A percentile compares a stretch with the other conserved stretches of the same genome.
These are phyloP conservation scores for Nymphalis urticae DNA, from an alignment of 2,888 invertebrate genomes.

Conservation along the genomic window DNA sequence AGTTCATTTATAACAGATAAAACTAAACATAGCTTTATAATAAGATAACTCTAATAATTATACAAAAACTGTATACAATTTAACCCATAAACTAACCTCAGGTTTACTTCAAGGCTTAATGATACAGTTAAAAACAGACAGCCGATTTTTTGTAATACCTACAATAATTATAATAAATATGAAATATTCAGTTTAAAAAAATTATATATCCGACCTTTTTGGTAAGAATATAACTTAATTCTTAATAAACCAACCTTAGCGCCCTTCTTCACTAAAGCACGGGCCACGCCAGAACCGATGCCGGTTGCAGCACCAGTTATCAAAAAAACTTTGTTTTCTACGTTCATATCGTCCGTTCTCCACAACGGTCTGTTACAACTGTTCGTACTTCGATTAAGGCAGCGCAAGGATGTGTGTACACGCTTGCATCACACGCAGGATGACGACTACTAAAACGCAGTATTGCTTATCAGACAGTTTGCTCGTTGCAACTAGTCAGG, in stretches of 20 bases:
- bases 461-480: background rate
- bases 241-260: conserved; percentile 53
- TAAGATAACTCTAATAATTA: too few species aligned
- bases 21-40: too few species aligned
- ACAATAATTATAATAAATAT: too few species aligned
- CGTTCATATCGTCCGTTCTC: conserved; percentile 42
- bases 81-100: too few species aligned
- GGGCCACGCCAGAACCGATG: conserved; percentile 62
- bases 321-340: conserved; percentile 58
- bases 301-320: conserved; percentile 68
- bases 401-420: conserved; percentile 9
- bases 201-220: too few species aligned
- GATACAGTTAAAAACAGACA: too few species aligned
- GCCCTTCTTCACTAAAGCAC: conserved; percentile 55
- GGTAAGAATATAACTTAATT: too few species aligned
- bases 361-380: conserved; percentile 15
- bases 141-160: too few species aligned
- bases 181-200: too few species aligned
- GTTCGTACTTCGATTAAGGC: background rate
- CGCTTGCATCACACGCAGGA: conserved; percentile 17
- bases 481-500: background rate
- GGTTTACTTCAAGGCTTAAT: too few species aligned
- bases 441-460: background rate
- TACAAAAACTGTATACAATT: too few species aligned
- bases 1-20: too few species aligned